Conservation (phyloP, 2,113 vertebrate species). For the Corapipo altera region DNA sequence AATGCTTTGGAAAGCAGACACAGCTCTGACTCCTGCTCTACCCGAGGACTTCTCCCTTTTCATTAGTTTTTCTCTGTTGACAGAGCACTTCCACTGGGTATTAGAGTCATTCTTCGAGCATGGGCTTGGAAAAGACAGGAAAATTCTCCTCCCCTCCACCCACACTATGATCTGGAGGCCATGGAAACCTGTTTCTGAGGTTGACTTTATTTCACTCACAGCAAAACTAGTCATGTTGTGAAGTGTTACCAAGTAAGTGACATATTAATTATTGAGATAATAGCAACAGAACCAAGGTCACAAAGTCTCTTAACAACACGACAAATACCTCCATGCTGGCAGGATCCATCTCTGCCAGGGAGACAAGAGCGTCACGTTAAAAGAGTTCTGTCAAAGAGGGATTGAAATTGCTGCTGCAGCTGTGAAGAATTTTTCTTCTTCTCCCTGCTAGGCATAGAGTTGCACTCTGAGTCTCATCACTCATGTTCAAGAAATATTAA, state of each 20-base stretch:
- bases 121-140: neutral
- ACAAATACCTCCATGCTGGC: neutral
- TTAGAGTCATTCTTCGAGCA: neutral
- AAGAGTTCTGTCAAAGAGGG: neutral
- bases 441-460: neutral
- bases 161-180: neutral
- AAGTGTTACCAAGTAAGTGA: neutral
- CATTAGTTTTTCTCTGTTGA: neutral
- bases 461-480: neutral
- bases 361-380: neutral
- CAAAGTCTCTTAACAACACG: neutral
- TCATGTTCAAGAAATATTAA: neutral
- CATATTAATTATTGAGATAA: constrained; percentile 17
- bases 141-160: neutral
- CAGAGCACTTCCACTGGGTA: neutral
- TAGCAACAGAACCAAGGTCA: neutral
- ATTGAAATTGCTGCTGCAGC: neutral
- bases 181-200: neutral
- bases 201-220: neutral
- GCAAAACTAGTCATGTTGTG: neutral
- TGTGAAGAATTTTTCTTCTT: neutral
- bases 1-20: neutral
- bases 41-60: neutral
- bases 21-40: neutral
- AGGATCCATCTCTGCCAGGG: neutral